A percentile compares a stretch with the other conserved stretches of the same genome.
phyloP scores from a whole-genome alignment of 1,140 invertebrate genomes.

The Macrocentrus cingulum region DNA sequence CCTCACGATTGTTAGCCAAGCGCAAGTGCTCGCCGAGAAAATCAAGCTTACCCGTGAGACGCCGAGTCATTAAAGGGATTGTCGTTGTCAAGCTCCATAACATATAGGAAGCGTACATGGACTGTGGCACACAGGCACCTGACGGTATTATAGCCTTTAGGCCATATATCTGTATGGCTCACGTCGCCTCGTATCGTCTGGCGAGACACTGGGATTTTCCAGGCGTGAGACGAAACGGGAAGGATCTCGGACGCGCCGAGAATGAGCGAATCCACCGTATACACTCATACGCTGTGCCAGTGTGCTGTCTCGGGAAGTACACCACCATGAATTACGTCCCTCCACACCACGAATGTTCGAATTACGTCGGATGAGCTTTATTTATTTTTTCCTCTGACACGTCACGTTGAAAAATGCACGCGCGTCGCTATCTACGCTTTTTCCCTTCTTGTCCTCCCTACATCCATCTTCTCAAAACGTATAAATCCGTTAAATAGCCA shows the following conservation, averaged over 20 bases:
- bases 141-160: background rate
- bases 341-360: conserved; percentile 26
- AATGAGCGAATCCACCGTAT: background rate
- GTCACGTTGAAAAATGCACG: no score
- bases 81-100: conserved; percentile 2
- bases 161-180: conserved; percentile 9
- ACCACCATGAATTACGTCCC: conserved; percentile 28
- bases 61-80: conserved; percentile 20
- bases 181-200: conserved; percentile 22
- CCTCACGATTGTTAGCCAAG: no score
- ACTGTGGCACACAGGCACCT: background rate
- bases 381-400: conserved; percentile 19
- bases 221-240: conserved; percentile 20
- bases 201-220: conserved; percentile 22
- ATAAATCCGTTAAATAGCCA: background rate
- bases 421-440: background rate
- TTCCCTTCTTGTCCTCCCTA: background rate
- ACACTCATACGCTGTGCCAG: background rate
- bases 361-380: conserved; percentile 34
- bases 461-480: no score
- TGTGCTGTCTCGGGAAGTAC: conserved; percentile 17
- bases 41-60: conserved; percentile 11
- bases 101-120: background rate
- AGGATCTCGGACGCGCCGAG: conserved; percentile 9
- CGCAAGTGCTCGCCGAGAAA: conserved; percentile 12